Base-by-base conservation (phyloP, 2,113 vertebrate genomes). In the Tympanuchus pallidicinctus region DNA sequence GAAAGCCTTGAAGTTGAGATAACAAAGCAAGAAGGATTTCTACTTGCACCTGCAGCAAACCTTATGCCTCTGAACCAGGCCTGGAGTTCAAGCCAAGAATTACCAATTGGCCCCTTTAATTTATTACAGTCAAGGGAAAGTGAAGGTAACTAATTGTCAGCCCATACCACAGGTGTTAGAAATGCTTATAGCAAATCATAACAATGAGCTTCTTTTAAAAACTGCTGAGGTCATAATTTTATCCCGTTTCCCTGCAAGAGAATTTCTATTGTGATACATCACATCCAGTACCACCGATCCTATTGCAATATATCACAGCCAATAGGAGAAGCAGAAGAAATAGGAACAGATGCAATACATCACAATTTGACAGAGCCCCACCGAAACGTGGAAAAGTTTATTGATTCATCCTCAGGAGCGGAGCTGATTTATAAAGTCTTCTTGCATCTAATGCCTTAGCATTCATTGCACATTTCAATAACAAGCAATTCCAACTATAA, bases 381-480 rank as follows among this genome's bases (percentile, higher is more conserved):
- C 25, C 45, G 64, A 88, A 90, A 82, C n/a, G 34, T 71, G 48
- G 90, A 72, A 52, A 90, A 22, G 50, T 24, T 8, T 65, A 75
- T 45, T 82, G 84, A 90, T 95, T 94, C 78, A 45, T 75, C 82
- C 34, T 65, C 12, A 32, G 65, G 57, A 94, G 20, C 82, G 7
- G 25, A 82, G 86, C 67, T 90, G 48, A 47, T 94, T 88, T 89
- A 66, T 77, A 34, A 92, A 80, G 69, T 90, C 63, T 48, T 93
- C 82, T 73, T 78, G 25, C 43, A 76, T 19, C 54, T 82, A 74
- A 5, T 56, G 79, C 34, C 63, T 94, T 78, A 66, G 34, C 75
- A 90, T 70, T 94, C 84, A 34, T 10, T 30, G 43, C 71, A 88
- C 85, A 89, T 89, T 96, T 91, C 83, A 91, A 72, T 88, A 86